These are phyloP conservation scores for Heliangelus exortis DNA, from an alignment of 2,797 vertebrate genomes.

Conservation along the genomic window DNA sequence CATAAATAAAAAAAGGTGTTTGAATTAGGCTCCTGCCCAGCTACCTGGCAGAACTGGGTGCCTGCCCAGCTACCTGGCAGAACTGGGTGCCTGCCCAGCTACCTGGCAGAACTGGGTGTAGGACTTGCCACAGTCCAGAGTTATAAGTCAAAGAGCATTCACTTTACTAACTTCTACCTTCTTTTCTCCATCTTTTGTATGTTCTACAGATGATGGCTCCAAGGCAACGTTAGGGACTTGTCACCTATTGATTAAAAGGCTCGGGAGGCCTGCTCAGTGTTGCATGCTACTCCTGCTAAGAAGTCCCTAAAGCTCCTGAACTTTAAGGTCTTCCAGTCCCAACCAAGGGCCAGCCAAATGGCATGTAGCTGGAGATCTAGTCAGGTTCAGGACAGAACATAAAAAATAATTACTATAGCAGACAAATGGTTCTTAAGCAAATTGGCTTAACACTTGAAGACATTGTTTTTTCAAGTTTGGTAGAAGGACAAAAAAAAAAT, in stretches of 20 bases:
- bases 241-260: neutral
- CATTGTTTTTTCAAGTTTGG: neutral
- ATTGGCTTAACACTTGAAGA: neutral
- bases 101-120: neutral
- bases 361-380: neutral
- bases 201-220: neutral
- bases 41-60: neutral
- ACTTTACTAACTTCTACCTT: neutral
- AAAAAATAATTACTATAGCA: neutral
- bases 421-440: neutral
- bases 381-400: neutral
- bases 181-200: neutral
- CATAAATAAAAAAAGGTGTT: accelerated
- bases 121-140: neutral
- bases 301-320: neutral
- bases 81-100: accelerated
- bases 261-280: neutral
- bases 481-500: neutral
- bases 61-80: no score
- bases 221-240: neutral
- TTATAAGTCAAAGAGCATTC: neutral
- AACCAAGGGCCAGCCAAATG: neutral
- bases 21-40: accelerated
- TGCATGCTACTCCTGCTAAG: neutral
- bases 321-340: neutral